Evolutionary conservation across 2,888 invertebrate genomes (phyloP).

Genomic region (Drosophila koepferae): DNA sequence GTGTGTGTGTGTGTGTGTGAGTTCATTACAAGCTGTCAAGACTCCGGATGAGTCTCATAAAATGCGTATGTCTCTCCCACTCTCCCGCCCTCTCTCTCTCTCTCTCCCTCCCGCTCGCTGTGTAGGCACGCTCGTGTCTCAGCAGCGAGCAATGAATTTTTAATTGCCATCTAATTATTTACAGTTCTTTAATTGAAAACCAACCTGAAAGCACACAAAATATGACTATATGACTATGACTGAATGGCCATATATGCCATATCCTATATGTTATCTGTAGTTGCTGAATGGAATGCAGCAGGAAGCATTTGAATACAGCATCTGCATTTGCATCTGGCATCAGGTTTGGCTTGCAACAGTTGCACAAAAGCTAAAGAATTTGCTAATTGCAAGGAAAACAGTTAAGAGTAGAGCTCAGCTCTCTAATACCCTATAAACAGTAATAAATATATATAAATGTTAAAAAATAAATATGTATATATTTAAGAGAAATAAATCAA

Average conservation of each 20-base stretch:
- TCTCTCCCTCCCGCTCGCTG: background rate
- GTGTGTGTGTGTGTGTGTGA: conserved; percentile 32
- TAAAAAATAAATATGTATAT: no score
- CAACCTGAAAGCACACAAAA: conserved; percentile 45
- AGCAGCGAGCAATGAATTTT: conserved; percentile 65
- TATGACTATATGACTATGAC: conserved; percentile 8
- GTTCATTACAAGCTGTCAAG: conserved; percentile 62
- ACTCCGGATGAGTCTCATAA: conserved; percentile 35
- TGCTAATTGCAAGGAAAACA: conserved; percentile 25
- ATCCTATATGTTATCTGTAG: background rate
- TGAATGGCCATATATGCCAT: background rate
- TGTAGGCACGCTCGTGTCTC: conserved; percentile 45
- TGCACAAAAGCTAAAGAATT: conserved; percentile 1
- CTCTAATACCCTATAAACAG: background rate
- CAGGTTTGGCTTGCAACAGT: background rate
- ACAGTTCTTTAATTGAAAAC: conserved; percentile 71
- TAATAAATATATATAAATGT: background rate
- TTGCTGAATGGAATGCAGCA: conserved; percentile 30
- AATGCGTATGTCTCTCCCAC: conserved; percentile 16
- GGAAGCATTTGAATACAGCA: conserved; percentile 17
- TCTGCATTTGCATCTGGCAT: background rate
- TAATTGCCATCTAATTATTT: conserved; percentile 74
- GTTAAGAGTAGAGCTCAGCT: background rate
- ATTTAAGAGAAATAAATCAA: no score
- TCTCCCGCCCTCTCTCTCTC: background rate